Evolutionary conservation across 1,140 invertebrate species (phyloP), one percentile per base, ranked within the genome.

Genomic region (Muscidifurax raptorellus): DNA sequence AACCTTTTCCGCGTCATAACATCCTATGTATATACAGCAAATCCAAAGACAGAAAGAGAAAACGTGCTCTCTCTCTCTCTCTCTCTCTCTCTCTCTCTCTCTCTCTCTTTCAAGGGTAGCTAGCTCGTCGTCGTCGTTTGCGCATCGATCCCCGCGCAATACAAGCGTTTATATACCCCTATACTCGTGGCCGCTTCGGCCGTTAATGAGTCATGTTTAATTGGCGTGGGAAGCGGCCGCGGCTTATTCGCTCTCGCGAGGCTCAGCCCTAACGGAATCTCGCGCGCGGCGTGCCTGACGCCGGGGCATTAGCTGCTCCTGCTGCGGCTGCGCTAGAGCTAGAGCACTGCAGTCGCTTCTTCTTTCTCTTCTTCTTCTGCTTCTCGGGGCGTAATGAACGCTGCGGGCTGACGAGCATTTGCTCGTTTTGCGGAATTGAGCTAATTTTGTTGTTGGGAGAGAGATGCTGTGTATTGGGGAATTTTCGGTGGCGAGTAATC

Each of bases 161-260:
- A 40, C 76, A 64, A 78, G 47, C 47, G 76, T 32, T 64, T 44
- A 71, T 47, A 52, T 32, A 27, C 89, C 87, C 85, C 86, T 82
- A 88, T 90, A 88, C 89, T 89, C 89, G 89, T 69, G 66, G 30
- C 71, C 40, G 7, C 89, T 59, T 7, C 87, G 90, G 88, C 92
- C 91, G 92, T 93, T 93, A 93, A 93, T 93, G 92, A 93, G 92
- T 93, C 92, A 92, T 93, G 92, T 93, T 93, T 93, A 93, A 93
- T 93, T 93, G 92, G 92, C 92, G 92, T 93, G 92, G 92, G 92
- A 93, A 93, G 92, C 89, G 92, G 88, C 13, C 67, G 69, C 47
- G 71, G 82, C 52, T 76, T 84, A 83, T 79, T 78, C 82, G 82
- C 52, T 25, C 83, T 25, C 83, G 82, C 74, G 67, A n/a, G 36